A percentile compares a stretch with the other conserved stretches of the same genome.
These are phyloP conservation scores for Cinara cedri DNA, from an alignment of 2,888 invertebrate species.

Conservation along the genomic window DNA sequence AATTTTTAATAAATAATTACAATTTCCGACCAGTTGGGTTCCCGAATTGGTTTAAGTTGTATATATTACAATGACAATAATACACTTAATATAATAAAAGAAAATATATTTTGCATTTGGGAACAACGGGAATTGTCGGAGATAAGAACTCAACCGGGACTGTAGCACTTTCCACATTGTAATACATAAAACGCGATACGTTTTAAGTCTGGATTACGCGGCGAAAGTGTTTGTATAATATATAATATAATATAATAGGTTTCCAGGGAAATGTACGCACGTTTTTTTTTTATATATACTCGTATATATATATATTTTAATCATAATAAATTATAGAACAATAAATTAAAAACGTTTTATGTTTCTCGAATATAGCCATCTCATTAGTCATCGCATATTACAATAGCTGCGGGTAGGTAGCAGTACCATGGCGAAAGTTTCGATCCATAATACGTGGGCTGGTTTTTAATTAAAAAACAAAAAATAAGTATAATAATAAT, in stretches of 20 bases:
- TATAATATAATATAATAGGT: neutral
- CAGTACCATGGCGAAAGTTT: too few relatives aligned
- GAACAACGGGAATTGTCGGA: neutral
- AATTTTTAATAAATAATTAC: neutral
- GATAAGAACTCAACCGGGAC: constrained; percentile 24
- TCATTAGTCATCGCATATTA: neutral
- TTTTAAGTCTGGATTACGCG: constrained; percentile 36
- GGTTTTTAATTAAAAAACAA: too few relatives aligned
- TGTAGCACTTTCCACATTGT: too few relatives aligned
- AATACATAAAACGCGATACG: constrained; percentile 15
- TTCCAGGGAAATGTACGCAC: constrained; percentile 15
- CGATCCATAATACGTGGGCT: too few relatives aligned
- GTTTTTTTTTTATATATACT: neutral
- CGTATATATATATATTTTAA: neutral
- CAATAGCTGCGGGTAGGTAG: neutral
- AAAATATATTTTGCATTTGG: neutral
- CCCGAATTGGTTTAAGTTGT: constrained; percentile 5
- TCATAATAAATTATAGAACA: neutral
- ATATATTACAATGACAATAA: too few relatives aligned
- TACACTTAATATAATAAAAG: neutral
- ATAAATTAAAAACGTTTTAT: constrained; percentile 30
- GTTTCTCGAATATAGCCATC: neutral
- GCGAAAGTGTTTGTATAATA: constrained; percentile 18
- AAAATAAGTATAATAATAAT: too few relatives aligned
- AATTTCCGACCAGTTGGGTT: constrained; percentile 22